These are phyloP conservation scores for Prionace glauca DNA, from an alignment of 2,797 vertebrate species.

Conservation along the genomic window DNA sequence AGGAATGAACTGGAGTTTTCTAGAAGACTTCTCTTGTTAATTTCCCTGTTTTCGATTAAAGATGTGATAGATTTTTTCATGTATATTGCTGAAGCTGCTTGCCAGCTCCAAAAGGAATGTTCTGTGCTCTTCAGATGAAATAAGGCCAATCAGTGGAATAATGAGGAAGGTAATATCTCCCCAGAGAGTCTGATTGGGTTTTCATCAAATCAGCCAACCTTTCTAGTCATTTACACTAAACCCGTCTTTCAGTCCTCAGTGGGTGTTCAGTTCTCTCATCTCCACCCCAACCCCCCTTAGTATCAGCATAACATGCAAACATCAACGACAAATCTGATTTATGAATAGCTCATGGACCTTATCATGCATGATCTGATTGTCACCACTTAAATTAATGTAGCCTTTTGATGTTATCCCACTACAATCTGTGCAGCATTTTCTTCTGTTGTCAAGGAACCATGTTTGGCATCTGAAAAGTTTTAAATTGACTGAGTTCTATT, in stretches of 20 bases:
- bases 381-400: slow-evolving; percentile 49
- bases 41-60: slow-evolving; percentile 61
- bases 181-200: slow-evolving; percentile 74
- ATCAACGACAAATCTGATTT: slow-evolving; percentile 42
- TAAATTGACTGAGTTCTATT: slow-evolving; percentile 59
- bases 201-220: slow-evolving; percentile 78
- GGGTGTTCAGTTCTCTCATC: slow-evolving; percentile 53
- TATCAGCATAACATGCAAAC: slow-evolving; percentile 46
- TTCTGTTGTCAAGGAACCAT: slow-evolving; percentile 42
- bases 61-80: slow-evolving; percentile 57
- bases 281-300: slow-evolving; percentile 52
- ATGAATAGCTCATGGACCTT: slow-evolving; percentile 48
- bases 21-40: slow-evolving; percentile 54
- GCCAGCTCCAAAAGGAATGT: slow-evolving; percentile 62
- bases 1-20: slow-evolving; percentile 45
- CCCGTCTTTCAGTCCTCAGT: slow-evolving; percentile 51
- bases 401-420: slow-evolving; percentile 46
- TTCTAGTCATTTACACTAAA: slow-evolving; percentile 64
- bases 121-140: slow-evolving; percentile 73
- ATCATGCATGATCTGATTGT: slow-evolving; percentile 48
- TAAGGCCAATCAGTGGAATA: slow-evolving; percentile 84
- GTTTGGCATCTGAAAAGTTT: slow-evolving; percentile 57
- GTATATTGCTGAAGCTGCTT: slow-evolving; percentile 64
- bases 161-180: slow-evolving; percentile 85
- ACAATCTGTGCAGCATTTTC: slow-evolving; percentile 46